These are phyloP conservation scores for Palloptera scutellata DNA, from an alignment of 2,888 invertebrate species.

Conservation along the genomic window DNA sequence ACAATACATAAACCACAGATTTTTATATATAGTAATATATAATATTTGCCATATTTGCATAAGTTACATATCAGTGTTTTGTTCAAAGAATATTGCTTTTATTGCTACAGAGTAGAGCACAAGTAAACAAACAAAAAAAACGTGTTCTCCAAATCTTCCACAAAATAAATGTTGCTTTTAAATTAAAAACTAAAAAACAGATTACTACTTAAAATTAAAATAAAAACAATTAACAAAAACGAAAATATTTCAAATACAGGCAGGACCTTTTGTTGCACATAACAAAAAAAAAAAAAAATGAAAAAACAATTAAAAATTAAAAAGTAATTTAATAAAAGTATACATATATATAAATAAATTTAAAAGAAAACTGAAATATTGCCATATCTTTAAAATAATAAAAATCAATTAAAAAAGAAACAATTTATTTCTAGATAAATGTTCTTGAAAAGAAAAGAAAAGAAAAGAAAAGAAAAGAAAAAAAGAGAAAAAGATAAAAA, in stretches of 20 bases:
- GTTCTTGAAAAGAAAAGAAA: constrained; percentile 5
- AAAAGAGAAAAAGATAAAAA: neutral
- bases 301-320: neutral
- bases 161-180: constrained; percentile 14
- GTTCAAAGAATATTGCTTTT: neutral
- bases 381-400: neutral
- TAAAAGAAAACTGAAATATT: neutral
- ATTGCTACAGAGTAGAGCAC: neutral
- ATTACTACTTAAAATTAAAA: constrained; percentile 7
- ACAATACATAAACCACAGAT: neutral
- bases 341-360: neutral
- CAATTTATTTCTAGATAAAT: constrained; percentile 17
- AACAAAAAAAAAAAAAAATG: neutral
- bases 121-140: neutral
- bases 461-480: neutral
- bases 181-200: too few relatives aligned
- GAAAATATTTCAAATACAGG: constrained; percentile 41
- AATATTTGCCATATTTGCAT: constrained; percentile 5
- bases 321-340: neutral
- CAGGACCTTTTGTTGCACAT: constrained; percentile 51
- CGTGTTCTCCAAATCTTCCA: constrained; percentile 8
- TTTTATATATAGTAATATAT: constrained; percentile 2
- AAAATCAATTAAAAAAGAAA: neutral
- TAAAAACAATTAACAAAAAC: neutral
- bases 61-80: neutral